Percentiles rank a stretch among this genome's conserved stretches.
phyloP scores from a whole-genome alignment of 2,113 vertebrate genomes.

The Oncorhynchus keta region DNA sequence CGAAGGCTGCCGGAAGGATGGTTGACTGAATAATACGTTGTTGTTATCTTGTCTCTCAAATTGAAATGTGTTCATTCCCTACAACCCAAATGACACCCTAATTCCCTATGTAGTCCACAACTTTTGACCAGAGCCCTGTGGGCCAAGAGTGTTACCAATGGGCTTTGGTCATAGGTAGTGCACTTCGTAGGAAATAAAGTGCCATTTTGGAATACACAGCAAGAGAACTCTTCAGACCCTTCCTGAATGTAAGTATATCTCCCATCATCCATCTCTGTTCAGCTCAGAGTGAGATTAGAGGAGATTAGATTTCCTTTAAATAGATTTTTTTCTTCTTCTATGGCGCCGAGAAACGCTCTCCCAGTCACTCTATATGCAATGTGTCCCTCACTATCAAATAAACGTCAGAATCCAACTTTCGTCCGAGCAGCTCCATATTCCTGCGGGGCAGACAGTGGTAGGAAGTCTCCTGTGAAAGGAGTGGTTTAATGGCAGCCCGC shows the following conservation, averaged over 20 bases:
- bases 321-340: constrained; percentile 65
- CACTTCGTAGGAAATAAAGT: too few species aligned
- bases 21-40: not conserved
- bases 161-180: too few species aligned
- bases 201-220: not conserved
- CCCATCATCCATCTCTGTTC: constrained; percentile 61
- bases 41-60: constrained; percentile 67
- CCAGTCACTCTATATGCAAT: constrained; percentile 67
- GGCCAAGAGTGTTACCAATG: not conserved
- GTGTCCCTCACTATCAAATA: constrained; percentile 39
- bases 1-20: too few species aligned
- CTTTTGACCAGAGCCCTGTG: too few species aligned
- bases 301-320: constrained; percentile 74
- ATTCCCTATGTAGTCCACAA: too few species aligned
- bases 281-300: constrained; percentile 69
- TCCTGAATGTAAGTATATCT: constrained; percentile 62
- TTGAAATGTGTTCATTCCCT: constrained; percentile 65
- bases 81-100: not conserved
- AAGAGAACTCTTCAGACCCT: constrained; percentile 14
- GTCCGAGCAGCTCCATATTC: too few species aligned
- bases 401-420: constrained; percentile 42
- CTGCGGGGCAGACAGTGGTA: too few species aligned
- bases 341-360: constrained; percentile 72
- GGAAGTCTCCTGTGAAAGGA: too few species aligned
- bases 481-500: too few species aligned